Conservation (phyloP, 2,888 invertebrate genomes). For the Philereme transversata region DNA sequence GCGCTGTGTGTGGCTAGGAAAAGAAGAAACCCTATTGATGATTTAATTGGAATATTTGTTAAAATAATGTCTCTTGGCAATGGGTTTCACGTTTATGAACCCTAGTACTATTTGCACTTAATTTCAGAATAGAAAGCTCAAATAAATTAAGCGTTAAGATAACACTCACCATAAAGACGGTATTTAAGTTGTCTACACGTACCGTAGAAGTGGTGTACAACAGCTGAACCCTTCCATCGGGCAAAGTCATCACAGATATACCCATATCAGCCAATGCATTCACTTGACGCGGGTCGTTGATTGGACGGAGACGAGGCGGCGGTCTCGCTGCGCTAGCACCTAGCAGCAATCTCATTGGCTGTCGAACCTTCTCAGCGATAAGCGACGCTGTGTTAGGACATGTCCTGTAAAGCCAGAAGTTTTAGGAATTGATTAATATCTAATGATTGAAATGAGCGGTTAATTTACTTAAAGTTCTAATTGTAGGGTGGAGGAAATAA, state of each 20-base stretch:
- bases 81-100: no score
- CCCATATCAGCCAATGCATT: slow-evolving; percentile 96
- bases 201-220: slow-evolving; percentile 95
- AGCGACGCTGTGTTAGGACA: slow-evolving; percentile 94
- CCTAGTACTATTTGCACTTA: no score
- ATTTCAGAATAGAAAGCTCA: no score
- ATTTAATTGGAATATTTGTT: no score
- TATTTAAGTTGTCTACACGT: slow-evolving; percentile 84
- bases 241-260: slow-evolving; percentile 93
- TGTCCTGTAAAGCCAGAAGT: slow-evolving; percentile 78
- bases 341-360: slow-evolving; percentile 93
- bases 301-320: slow-evolving; percentile 89
- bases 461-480: neutral
- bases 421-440: slow-evolving; percentile 9
- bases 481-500: no score
- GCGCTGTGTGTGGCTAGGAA: no score
- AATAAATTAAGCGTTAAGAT: neutral
- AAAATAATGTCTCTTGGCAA: no score
- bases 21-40: no score
- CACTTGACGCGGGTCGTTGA: slow-evolving; percentile 94
- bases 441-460: slow-evolving; percentile 2
- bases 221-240: slow-evolving; percentile 96
- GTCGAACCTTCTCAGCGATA: slow-evolving; percentile 92
- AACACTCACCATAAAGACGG: slow-evolving; percentile 88
- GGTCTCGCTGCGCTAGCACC: slow-evolving; percentile 86